These are phyloP conservation scores for Conchocele bisecta DNA, from an alignment of 2,888 invertebrate species.

Conservation along the genomic window DNA sequence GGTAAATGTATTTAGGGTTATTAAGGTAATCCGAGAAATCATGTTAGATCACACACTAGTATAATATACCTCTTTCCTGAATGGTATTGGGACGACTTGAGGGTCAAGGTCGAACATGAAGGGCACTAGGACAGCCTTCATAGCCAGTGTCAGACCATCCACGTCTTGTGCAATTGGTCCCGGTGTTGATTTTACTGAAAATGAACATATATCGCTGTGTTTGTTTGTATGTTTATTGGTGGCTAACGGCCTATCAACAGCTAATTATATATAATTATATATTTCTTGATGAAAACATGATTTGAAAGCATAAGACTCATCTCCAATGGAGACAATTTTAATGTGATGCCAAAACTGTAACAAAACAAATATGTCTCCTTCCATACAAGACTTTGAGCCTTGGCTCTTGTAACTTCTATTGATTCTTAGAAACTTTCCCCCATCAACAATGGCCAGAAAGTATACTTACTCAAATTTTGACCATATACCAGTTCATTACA, in stretches of 20 bases:
- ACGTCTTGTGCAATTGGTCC: slow-evolving; percentile 81
- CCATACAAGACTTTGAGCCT: neutral
- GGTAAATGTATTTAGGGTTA: neutral
- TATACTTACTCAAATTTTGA: slow-evolving; percentile 57
- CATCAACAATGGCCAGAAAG: too few relatives aligned
- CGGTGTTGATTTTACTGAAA: slow-evolving; percentile 70
- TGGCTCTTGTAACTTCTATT: too few relatives aligned
- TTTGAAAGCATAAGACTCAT: too few relatives aligned
- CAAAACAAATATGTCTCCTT: neutral
- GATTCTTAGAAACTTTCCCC: too few relatives aligned
- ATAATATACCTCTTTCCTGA: slow-evolving; percentile 75
- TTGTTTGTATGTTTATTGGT: too few relatives aligned
- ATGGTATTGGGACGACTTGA: slow-evolving; percentile 73
- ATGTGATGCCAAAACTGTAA: too few relatives aligned
- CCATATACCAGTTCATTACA: slow-evolving; percentile 42
- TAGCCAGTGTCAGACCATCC: slow-evolving; percentile 71
- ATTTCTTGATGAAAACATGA: neutral
- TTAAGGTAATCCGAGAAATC: neutral
- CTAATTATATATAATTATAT: slow-evolving; percentile 1
- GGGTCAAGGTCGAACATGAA: slow-evolving; percentile 76
- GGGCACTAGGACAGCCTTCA: slow-evolving; percentile 73
- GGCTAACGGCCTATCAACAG: too few relatives aligned
- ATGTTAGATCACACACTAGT: neutral
- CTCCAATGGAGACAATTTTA: too few relatives aligned
- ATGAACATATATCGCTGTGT: too few relatives aligned